Conservation (phyloP, 2,888 invertebrate species). For the Pachycephus smyrnensis region DNA sequence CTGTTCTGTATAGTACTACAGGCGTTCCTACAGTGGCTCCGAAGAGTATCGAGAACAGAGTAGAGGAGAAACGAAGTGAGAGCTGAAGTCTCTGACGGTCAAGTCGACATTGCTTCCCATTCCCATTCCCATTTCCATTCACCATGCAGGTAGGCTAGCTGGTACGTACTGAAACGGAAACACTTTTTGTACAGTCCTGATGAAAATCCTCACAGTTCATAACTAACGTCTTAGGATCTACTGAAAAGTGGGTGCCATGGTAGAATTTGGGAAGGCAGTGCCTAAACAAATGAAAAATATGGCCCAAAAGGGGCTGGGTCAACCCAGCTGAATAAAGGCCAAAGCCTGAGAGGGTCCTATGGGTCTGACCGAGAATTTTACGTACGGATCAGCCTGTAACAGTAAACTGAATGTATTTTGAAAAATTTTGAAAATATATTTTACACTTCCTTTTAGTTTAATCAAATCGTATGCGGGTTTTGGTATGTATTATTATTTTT, state of each 20-base stretch:
- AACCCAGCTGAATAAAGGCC: background rate
- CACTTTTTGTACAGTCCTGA: slow-evolving; percentile 40
- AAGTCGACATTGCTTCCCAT: slow-evolving; percentile 16
- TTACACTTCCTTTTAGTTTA: no score
- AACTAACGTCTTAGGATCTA: slow-evolving; percentile 6
- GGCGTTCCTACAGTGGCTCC: slow-evolving; percentile 16
- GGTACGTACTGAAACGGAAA: slow-evolving; percentile 38
- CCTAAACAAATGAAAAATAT: background rate
- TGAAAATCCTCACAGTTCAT: slow-evolving; percentile 15
- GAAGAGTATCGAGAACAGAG: slow-evolving; percentile 14
- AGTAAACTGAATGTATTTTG: background rate
- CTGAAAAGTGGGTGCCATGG: slow-evolving; percentile 14
- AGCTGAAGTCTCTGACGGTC: slow-evolving; percentile 30
- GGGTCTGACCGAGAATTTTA: background rate
- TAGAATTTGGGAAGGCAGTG: slow-evolving; percentile 18
- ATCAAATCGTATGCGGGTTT: no score
- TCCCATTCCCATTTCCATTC: slow-evolving; percentile 44
- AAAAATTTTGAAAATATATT: no score
- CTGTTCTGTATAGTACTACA: slow-evolving; percentile 22
- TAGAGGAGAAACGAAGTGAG: slow-evolving; percentile 30
- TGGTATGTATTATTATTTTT: no score
- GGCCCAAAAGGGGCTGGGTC: background rate
- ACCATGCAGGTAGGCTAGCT: slow-evolving; percentile 39
- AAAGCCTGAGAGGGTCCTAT: background rate
- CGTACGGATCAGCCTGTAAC: background rate